Evolutionary conservation across 2,797 vertebrate genomes (phyloP), one percentile per base, ranked within the genome.

Genomic region (Gouania willdenowi): DNA sequence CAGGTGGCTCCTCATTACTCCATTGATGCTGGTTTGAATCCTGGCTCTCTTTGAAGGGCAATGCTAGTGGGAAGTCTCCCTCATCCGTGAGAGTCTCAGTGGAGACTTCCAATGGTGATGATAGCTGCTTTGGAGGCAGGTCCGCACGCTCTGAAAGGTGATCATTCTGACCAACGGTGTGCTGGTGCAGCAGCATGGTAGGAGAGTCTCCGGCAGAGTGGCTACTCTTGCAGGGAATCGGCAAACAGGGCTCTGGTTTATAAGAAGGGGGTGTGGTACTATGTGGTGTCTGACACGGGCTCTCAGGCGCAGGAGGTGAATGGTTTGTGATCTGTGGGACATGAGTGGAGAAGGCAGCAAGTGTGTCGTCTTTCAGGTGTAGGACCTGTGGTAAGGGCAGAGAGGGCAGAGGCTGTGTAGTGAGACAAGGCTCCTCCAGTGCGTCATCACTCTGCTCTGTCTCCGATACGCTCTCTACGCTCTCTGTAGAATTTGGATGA

Each of bases 381-480:
- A 66, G 38, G 42, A 76, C 47, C 1, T 55, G 66, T 8, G 86
- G 75, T 3, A 86, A 77, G 21, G 81, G 80, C 16, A 66, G 48
- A 8, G 81, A 84, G 8, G 88, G 87, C 26, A 88, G 54, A 19
- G 89, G 89, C 65, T 90, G 89, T 1, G 87, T 86, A 50, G 88
- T 91, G 26, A 89, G 79, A 72, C 89, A 90, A 16, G 60, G 51
- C 54, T 82, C 81, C 28, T 70, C 77, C 12, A 21, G 22, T 4
- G 51, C 0, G 5, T 67, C 65, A 26, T 71, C 56, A 44, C 45
- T 50, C 27, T 27, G 40, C 16, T 77, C 72, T 3, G 45, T 20
- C 24, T 6, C 43, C 2, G 38, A 31, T 9, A 15, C 41, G 4
- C n/a, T 40, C 26, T 79, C 60, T 1, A 47, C 45, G 26, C 45